phyloP scores from a whole-genome alignment of 2,113 vertebrate genomes.

The Pygoscelis adeliae region DNA sequence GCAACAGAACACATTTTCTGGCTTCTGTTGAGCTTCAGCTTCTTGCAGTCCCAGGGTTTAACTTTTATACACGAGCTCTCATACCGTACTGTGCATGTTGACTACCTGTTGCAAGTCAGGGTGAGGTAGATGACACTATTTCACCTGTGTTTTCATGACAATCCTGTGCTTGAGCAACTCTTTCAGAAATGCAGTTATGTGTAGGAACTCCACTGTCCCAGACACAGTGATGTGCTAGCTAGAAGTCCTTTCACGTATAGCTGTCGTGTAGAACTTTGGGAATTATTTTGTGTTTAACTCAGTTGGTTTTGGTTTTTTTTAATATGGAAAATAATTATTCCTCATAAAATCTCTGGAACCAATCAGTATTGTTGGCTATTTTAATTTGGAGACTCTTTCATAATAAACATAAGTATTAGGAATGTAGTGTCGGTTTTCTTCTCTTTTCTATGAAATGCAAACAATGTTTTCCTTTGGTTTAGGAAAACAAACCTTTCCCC shows the following conservation, averaged over 20 bases:
- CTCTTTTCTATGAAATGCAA: background rate
- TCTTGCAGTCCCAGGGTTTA: background rate
- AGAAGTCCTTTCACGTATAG: conserved; percentile 60
- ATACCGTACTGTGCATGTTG: background rate
- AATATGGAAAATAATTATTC: conserved; percentile 64
- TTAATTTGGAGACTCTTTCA: conserved; percentile 80
- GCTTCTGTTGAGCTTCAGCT: conserved; percentile 7
- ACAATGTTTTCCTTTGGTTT: background rate
- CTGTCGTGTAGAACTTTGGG: conserved; percentile 32
- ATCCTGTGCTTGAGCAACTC: conserved; percentile 70
- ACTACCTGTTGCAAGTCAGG: conserved; percentile 24
- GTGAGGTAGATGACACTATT: conserved; percentile 43
- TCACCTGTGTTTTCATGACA: conserved; percentile 67
- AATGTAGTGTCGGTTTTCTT: conserved; percentile 35
- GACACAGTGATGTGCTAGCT: conserved; percentile 65
- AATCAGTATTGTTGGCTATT: conserved; percentile 74
- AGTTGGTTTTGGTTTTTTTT: background rate
- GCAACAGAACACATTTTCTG: background rate
- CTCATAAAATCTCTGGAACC: conserved; percentile 71
- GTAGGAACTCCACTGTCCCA: conserved; percentile 53
- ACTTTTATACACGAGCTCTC: background rate
- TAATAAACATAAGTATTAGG: conserved; percentile 81
- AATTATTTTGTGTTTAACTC: conserved; percentile 63
- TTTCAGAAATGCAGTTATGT: conserved; percentile 62
- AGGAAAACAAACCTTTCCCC: background rate